Base-by-base conservation (phyloP, 1,140 invertebrate species). In the Caenorhabditis briggsae region DNA sequence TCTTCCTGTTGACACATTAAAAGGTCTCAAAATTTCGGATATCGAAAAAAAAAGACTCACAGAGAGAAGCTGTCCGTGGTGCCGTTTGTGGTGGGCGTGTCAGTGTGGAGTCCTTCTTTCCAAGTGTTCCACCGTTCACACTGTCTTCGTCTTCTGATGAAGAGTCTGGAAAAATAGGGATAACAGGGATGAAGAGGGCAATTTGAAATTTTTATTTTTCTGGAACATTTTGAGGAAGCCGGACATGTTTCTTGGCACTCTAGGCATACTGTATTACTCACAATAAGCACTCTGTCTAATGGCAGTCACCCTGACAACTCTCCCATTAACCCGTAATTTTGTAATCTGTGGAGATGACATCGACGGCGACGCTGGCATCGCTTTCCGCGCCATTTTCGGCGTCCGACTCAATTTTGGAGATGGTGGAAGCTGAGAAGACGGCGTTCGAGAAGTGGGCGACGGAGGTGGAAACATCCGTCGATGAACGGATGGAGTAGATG, bases 91-190 rank as follows among this genome's bases (percentile, higher is more conserved):
- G 61, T 23, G 43, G 84, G 33, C 48, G 46, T 53, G 48, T 58
- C 16, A 83, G 58, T 48, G 82, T 84, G 0, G 23, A 64, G 16
- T 84, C 55, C 23, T 61, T 84, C 59, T 48, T 84, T 18, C 58
- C 83, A 9, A 64, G 20, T 1, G 83, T 59, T 48, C 83, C 53
- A 33, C 82, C 82, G 16, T 58, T 46, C 5, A 83, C 55, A 70
- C 87, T 86, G 78, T 91, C 90, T 50, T 90, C 90, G 55, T 89
- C 90, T 56, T 91, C 90, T 5, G 90, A 90, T 78, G 90, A 91
- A 53, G 90, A 90, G 82, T 90, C 90, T 90, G 84, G 14, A 91
- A 90, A 83, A 53, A n/a, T n/a, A n/a, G n/a, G n/a, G n/a, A n/a
- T n/a, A 53, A 53, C 11, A 11, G 33, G 33, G 33, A 33, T 33